A percentile compares a stretch with the other conserved stretches of the same genome.
phyloP scores from a whole-genome alignment of 2,797 vertebrate species.

The Chrosomus eos region DNA sequence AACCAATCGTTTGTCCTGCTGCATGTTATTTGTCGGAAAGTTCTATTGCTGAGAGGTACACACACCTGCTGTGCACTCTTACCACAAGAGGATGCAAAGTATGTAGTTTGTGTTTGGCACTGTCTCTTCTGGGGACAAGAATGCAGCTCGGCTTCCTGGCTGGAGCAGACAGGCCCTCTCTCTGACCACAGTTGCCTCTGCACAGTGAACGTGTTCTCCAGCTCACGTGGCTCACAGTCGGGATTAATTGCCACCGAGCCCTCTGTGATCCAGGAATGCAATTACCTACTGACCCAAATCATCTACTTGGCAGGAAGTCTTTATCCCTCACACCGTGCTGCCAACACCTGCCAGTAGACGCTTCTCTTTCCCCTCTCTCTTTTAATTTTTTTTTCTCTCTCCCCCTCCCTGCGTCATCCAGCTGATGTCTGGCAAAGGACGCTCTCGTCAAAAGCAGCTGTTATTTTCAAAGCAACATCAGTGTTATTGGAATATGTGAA shows the following conservation, averaged over 20 bases:
- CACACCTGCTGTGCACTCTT: not conserved
- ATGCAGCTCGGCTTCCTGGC: not conserved
- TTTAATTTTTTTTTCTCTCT: slow-evolving; percentile 8
- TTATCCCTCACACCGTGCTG: slow-evolving; percentile 59
- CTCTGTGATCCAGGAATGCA: slow-evolving; percentile 74
- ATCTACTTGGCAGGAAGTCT: slow-evolving; percentile 70
- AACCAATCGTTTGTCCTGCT: not conserved
- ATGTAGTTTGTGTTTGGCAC: slow-evolving; percentile 12
- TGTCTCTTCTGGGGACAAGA: not conserved
- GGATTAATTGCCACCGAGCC: slow-evolving; percentile 76
- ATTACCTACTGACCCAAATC: slow-evolving; percentile 83
- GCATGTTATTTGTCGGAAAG: not conserved
- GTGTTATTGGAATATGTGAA: not conserved
- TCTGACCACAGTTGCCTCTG: slow-evolving; percentile 26
- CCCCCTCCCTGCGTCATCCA: not conserved
- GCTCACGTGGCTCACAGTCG: slow-evolving; percentile 67
- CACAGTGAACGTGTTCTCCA: slow-evolving; percentile 56
- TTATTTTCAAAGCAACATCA: not conserved
- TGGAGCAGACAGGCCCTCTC: slow-evolving; percentile 16
- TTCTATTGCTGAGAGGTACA: not conserved
- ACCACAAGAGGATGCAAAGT: slow-evolving; percentile 14
- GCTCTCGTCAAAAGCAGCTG: slow-evolving; percentile 14
- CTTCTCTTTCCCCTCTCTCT: slow-evolving; percentile 23
- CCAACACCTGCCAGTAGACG: slow-evolving; percentile 35
- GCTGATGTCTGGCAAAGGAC: slow-evolving; percentile 7